Conservation (phyloP, 2,797 vertebrate species). For the Trachops cirrhosus region DNA sequence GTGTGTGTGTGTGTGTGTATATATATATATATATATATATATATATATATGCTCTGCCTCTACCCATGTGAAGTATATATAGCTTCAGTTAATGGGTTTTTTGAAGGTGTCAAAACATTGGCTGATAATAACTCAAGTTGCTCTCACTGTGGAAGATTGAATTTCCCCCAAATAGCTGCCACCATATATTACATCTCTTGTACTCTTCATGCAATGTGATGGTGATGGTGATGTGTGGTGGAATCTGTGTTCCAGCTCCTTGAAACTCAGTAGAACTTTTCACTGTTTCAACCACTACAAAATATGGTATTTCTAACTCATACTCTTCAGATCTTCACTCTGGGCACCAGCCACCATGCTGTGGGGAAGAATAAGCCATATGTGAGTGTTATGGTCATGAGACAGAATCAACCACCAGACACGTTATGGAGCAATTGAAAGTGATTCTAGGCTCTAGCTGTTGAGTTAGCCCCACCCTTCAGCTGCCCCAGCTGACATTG, state of each 20-base stretch:
- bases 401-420: neutral
- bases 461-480: neutral
- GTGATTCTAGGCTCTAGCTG: neutral
- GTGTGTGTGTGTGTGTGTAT: no score
- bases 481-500: neutral
- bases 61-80: neutral
- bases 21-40: no score
- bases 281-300: neutral
- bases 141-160: neutral
- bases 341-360: neutral
- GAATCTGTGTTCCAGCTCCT: no score
- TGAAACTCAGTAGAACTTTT: neutral
- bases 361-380: neutral
- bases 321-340: neutral
- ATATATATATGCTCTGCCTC: no score
- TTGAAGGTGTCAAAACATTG: neutral
- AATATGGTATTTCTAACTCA: neutral
- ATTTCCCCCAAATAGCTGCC: neutral
- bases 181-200: neutral
- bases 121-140: neutral
- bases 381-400: neutral
- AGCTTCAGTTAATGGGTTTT: neutral
- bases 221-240: neutral
- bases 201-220: neutral
- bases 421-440: neutral